Conservation (phyloP, 2,113 vertebrate species). For the Campylorhamphus procurvoides region DNA sequence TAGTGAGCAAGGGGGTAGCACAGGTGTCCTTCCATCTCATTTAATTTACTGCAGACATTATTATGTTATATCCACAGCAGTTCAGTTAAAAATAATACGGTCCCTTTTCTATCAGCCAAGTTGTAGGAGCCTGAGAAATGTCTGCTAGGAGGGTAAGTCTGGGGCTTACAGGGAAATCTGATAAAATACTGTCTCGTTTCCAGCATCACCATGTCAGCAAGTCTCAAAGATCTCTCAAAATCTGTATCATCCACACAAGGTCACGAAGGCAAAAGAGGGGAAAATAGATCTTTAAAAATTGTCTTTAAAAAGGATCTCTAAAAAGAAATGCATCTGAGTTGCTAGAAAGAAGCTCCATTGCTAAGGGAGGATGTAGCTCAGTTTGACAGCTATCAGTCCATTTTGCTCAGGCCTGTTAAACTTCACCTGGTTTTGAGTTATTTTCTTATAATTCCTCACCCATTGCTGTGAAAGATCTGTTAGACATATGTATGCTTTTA, state of each 20-base stretch:
- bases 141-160: neutral
- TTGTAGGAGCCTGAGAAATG: neutral
- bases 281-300: neutral
- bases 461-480: neutral
- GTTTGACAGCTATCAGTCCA: neutral
- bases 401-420: neutral
- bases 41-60: conserved; percentile 45
- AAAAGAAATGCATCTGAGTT: neutral
- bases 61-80: neutral
- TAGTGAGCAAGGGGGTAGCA: neutral
- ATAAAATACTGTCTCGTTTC: neutral
- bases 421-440: neutral
- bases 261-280: neutral
- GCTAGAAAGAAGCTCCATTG: neutral
- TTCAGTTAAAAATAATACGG: neutral
- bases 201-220: neutral
- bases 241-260: neutral
- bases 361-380: neutral
- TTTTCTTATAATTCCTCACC: neutral
- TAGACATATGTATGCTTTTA: neutral
- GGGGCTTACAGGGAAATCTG: neutral
- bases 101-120: neutral
- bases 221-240: neutral
- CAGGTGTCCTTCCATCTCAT: conserved; percentile 1
- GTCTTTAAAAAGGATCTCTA: neutral